These are phyloP conservation scores for Phrixothrix hirtus DNA, from an alignment of 2,888 invertebrate genomes.

Conservation along the genomic window DNA sequence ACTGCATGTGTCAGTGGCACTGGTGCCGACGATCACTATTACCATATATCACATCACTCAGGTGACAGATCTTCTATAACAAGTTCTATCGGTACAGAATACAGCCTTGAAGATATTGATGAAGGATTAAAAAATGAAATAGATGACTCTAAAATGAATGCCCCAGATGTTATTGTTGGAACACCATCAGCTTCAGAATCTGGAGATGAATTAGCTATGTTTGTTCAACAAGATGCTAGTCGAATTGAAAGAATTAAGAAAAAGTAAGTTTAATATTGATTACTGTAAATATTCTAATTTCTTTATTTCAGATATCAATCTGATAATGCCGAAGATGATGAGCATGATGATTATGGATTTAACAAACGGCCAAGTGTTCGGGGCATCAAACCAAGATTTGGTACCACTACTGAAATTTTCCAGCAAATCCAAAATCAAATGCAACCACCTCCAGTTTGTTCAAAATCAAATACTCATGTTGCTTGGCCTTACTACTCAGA, in stretches of 20 bases:
- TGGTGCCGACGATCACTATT: conserved; percentile 64
- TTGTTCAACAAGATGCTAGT: conserved; percentile 82
- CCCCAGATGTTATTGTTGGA: conserved; percentile 80
- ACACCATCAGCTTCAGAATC: conserved; percentile 62
- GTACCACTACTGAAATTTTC: conserved; percentile 77
- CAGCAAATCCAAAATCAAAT: conserved; percentile 78
- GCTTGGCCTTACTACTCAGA: conserved; percentile 72
- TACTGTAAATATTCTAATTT: background rate
- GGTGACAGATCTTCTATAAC: conserved; percentile 65
- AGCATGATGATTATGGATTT: conserved; percentile 89
- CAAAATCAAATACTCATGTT: conserved; percentile 51
- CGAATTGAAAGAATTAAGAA: conserved; percentile 82
- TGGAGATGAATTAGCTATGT: conserved; percentile 78
- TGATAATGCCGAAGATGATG: conserved; percentile 68
- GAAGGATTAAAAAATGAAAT: conserved; percentile 61
- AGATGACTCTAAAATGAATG: conserved; percentile 61
- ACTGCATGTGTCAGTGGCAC: conserved; percentile 70
- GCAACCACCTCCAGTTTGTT: conserved; percentile 57
- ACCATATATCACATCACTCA: conserved; percentile 56
- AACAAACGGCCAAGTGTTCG: conserved; percentile 86
- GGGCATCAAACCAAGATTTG: conserved; percentile 86
- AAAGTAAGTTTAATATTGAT: conserved; percentile 54
- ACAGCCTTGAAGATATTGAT: conserved; percentile 68
- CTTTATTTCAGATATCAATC: conserved; percentile 61
- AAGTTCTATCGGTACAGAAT: conserved; percentile 68